Base-by-base conservation (phyloP, 2,888 invertebrate genomes). In the Pyrgus malvae region DNA sequence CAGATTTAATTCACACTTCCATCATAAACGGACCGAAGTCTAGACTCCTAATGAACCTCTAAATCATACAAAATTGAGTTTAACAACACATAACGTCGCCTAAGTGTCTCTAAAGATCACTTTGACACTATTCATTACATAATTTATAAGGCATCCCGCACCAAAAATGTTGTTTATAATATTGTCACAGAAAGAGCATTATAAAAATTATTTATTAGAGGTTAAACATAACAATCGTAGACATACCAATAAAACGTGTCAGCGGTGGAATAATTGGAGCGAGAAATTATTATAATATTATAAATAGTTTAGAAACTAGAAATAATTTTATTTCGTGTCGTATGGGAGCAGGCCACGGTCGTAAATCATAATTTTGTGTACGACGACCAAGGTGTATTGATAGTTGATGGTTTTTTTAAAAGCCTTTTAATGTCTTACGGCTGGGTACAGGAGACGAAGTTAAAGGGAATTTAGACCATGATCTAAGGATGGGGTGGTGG, bases 211-310 rank as follows among this genome's bases (percentile, higher is more conserved):
- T 83, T 84, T 87, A 85, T 79, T 62, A 57, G 63, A 48, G 61
- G 63, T 70, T 76, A 76, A 78, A 67, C 74, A 80, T 70, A 85
- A 88, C 86, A 88, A 84, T 84, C 83, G 78, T 83, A 85, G 83
- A 80, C 80, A 82, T 78, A 78, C 72, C 68, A 80, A 88, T 88
- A 88, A 88, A 89, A 87, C 72, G 78, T 88, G 88, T 88, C 89
- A 80, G 78, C 80, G 64, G 61, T 62, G 70, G 73, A 86, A 88
- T 90, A 89, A 89, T 89, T 89, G 89, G 89, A 75, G 76, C 80
- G 71, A 76, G 78, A 82, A 88, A 85, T 87, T 87, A 89, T 89
- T 84, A 86, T 86, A 83, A 80, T 89, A 82, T 79, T 86, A 85
- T 86, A 88, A 88, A 88, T 89, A 89, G 89, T 88, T 87, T 86